These are phyloP conservation scores for Tenthredo notha DNA, from an alignment of 2,888 invertebrate genomes.

Conservation along the genomic window DNA sequence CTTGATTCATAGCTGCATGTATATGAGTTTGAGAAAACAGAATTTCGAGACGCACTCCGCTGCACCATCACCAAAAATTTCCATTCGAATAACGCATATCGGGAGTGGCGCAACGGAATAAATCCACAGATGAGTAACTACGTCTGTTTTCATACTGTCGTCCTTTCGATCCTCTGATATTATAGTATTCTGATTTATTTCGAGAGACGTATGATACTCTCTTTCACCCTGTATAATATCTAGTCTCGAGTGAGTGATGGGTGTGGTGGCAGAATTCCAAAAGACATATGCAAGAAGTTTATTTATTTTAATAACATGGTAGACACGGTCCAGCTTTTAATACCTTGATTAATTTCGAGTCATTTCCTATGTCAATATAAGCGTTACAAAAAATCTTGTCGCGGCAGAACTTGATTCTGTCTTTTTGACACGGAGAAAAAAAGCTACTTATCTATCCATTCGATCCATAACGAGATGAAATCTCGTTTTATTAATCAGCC, in stretches of 20 bases:
- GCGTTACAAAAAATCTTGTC: background rate
- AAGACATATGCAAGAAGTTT: background rate
- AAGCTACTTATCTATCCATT: background rate
- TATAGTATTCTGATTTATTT: background rate
- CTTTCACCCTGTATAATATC: too few relatives aligned
- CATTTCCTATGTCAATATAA: conserved; percentile 2
- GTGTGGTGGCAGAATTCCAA: conserved; percentile 42
- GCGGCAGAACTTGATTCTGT: background rate
- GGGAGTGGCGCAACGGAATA: background rate
- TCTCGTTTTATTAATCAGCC: background rate
- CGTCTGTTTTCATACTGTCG: background rate
- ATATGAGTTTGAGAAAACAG: background rate
- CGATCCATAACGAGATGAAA: background rate
- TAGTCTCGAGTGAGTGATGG: conserved; percentile 4
- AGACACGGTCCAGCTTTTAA: conserved; percentile 19
- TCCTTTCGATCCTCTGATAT: background rate
- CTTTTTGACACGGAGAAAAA: background rate
- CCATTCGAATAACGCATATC: background rate
- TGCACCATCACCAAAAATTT: conserved; percentile 2
- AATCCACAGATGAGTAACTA: background rate
- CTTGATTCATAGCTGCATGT: background rate
- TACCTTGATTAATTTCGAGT: background rate
- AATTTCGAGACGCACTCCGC: background rate
- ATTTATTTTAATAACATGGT: background rate
- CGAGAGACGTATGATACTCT: too few relatives aligned